Evolutionary conservation across 2,888 invertebrate genomes (phyloP).

Genomic region (Tolmerus cingulatus): DNA sequence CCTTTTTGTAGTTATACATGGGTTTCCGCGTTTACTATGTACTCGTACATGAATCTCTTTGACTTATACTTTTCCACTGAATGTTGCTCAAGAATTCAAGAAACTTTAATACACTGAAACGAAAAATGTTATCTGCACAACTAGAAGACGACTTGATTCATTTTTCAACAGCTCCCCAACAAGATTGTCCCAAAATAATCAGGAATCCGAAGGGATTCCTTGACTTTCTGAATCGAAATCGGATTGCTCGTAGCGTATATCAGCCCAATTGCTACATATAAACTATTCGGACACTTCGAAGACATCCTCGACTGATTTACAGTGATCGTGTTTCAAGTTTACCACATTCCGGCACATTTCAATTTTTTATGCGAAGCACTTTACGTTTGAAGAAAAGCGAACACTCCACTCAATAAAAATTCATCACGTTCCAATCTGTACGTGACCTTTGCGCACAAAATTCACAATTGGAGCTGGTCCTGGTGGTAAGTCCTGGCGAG

Average conservation of each 20-base stretch:
- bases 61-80: not conserved
- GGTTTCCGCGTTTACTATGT: not conserved
- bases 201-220: not conserved
- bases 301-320: constrained; percentile 33
- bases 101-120: not conserved
- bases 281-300: constrained; percentile 26
- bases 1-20: not conserved
- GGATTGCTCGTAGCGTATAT: not conserved
- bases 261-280: constrained; percentile 21
- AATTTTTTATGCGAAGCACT: constrained; percentile 33
- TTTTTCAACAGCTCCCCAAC: not conserved
- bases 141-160: not conserved
- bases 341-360: constrained; percentile 17
- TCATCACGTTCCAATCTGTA: constrained; percentile 24
- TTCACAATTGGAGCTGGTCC: not conserved
- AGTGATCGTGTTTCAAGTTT: constrained; percentile 24
- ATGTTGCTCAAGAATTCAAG: not conserved
- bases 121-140: not conserved
- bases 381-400: constrained; percentile 15
- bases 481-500: not conserved
- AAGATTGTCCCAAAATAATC: not conserved
- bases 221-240: not conserved
- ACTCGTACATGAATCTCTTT: not conserved
- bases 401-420: constrained; percentile 26
- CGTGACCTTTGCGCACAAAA: constrained; percentile 18